Conservation (phyloP, 2,113 vertebrate genomes). For the Myiozetetes cayanensis region DNA sequence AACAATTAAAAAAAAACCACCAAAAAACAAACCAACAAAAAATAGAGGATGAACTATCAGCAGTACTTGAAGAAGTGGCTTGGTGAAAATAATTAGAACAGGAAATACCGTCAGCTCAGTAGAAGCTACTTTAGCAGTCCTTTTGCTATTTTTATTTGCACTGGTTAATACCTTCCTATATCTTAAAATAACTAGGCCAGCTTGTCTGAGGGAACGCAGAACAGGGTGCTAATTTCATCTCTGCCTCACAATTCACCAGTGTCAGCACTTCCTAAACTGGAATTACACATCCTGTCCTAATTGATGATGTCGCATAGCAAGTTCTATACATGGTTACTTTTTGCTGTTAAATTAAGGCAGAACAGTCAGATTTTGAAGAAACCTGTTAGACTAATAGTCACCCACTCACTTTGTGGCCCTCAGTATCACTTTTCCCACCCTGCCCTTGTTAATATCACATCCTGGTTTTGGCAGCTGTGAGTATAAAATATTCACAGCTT, state of each 20-base stretch:
- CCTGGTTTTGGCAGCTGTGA: neutral
- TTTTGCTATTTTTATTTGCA: constrained; percentile 49
- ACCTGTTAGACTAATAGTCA: neutral
- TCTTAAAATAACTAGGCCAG: constrained; percentile 32
- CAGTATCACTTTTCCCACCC: neutral
- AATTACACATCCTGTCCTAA: neutral
- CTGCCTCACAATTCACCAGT: constrained; percentile 26
- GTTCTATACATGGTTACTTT: neutral
- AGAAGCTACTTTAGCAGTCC: neutral
- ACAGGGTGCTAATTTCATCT: constrained; percentile 26
- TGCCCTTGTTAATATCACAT: neutral
- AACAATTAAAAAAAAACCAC: too few species aligned
- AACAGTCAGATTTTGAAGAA: neutral
- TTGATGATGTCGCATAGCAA: neutral
- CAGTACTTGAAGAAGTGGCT: neutral
- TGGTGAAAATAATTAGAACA: constrained; percentile 18
- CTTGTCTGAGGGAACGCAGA: neutral
- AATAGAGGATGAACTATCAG: accelerated
- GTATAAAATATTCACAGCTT: neutral
- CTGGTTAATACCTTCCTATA: constrained; percentile 19
- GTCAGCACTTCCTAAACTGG: constrained; percentile 26
- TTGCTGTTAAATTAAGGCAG: neutral
- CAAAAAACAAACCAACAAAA: neutral
- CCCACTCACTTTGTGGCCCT: neutral
- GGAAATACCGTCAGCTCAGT: neutral